Conservation (phyloP, 2,113 vertebrate species). For the Synodontis membranacea region DNA sequence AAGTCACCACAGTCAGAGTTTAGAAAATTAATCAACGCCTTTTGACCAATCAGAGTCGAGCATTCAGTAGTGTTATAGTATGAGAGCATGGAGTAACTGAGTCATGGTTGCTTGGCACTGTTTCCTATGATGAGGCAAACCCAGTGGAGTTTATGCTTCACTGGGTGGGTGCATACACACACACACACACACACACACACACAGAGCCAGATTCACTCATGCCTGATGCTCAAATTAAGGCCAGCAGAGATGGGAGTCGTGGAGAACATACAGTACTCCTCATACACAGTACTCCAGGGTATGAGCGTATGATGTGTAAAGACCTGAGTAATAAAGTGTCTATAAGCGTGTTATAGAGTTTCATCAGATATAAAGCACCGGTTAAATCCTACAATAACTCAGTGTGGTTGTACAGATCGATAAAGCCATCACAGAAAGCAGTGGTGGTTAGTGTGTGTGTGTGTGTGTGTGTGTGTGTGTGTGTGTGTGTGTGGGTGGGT, state of each 20-base stretch:
- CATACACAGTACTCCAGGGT: not conserved
- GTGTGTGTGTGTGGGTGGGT: constrained; percentile 17
- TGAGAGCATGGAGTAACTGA: not conserved
- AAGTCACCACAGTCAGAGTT: too few species aligned
- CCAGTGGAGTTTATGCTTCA: constrained; percentile 3
- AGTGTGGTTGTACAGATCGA: not conserved
- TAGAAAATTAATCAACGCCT: not conserved
- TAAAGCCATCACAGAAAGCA: not conserved
- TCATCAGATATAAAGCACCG: not conserved
- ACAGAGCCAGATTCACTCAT: constrained; percentile 18
- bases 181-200: constrained; percentile 19
- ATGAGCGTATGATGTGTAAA: not conserved
- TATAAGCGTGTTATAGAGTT: not conserved
- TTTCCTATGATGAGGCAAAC: not conserved
- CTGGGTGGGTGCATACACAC: not conserved
- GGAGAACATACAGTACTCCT: not conserved
- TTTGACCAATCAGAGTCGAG: constrained; percentile 5
- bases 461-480: constrained; percentile 17
- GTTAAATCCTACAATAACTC: constrained; percentile 8
- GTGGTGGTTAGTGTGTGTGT: constrained; percentile 5
- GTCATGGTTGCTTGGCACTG: not conserved
- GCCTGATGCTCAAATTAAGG: constrained; percentile 16
- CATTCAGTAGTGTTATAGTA: not conserved
- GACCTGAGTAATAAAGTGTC: not conserved
- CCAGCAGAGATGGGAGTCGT: not conserved